Base-by-base conservation (phyloP, 2,797 vertebrate species). In the Lutjanus argentimaculatus region DNA sequence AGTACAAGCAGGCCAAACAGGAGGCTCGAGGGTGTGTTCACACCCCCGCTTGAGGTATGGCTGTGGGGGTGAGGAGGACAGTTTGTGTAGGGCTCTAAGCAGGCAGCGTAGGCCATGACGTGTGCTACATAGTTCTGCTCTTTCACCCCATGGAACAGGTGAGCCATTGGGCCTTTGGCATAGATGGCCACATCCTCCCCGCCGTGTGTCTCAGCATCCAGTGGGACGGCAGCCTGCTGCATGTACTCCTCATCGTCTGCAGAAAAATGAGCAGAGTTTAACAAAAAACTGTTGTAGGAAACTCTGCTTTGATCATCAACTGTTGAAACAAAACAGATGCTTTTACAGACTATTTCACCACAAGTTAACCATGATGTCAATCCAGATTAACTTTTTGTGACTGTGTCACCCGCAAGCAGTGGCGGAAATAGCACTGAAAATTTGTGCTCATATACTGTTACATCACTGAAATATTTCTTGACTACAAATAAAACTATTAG, bases 121-220 rank as follows among this genome's bases (percentile, higher is more conserved):
- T 97, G 96, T 4, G 96, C 96, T 52, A 97, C 93, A 13, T 97
- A 97, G 91, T 96, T 95, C 88, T 97, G 96, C 83, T 97, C 96
- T 66, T 97, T 96, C 9, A 97, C 95, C 2, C 96, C 96, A 7
- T 97, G 96, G 75, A 97, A 96, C 40, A 97, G 94, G 76, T 97
- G 96, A 65, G 96, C 95, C 95, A 97, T 97, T 3, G 96, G 96
- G 51, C 96, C 96, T 91, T 95, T 96, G 67, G 96, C 96, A 2
- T 96, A 97, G 77, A 97, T 97, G 21, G 96, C 87, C n/a, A 97
- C 96, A 40, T 97, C 96, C 80, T 97, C 96, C 0, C 96, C 96
- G 0, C 96, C 96, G 6, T 97, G 96, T 0, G 96, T 97, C 88
- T 97, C 96, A 0, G 95, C 81, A 45, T 95, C 93, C 73, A 97